Evolutionary conservation across 2,888 invertebrate species (phyloP).

Genomic region (Athalia cordata): DNA sequence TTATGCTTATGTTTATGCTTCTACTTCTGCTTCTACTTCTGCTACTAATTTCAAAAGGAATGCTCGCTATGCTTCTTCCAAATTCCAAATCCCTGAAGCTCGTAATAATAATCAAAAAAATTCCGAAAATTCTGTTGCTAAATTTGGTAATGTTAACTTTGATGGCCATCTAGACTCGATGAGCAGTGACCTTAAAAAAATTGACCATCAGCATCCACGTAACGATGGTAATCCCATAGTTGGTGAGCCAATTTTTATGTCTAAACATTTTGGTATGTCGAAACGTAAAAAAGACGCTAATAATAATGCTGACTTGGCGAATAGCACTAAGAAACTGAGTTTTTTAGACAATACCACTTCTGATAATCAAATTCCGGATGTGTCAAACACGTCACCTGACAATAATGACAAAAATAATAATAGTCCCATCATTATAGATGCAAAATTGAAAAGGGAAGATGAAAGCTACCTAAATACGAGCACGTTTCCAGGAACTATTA

Average conservation of each 20-base stretch:
- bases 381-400: background rate
- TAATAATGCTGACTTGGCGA: slow-evolving; percentile 31
- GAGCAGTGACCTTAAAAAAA: slow-evolving; percentile 7
- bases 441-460: slow-evolving; percentile 46
- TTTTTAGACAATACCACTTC: slow-evolving; percentile 14
- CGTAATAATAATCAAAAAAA: background rate
- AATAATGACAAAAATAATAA: slow-evolving; percentile 49
- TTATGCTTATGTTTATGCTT: slow-evolving; percentile 16
- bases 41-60: slow-evolving; percentile 22
- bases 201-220: background rate
- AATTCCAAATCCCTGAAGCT: slow-evolving; percentile 7
- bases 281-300: slow-evolving; percentile 27
- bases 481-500: background rate
- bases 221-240: background rate
- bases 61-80: slow-evolving; percentile 21
- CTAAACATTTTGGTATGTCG: background rate
- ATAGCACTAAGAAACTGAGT: background rate
- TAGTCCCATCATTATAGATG: slow-evolving; percentile 49
- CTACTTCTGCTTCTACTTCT: slow-evolving; percentile 26
- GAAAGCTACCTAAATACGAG: slow-evolving; percentile 17
- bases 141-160: background rate
- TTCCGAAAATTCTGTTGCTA: background rate
- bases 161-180: background rate
- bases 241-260: background rate
- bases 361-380: slow-evolving; percentile 9